Evolutionary conservation across 2,888 invertebrate genomes (phyloP), one percentile per base, ranked within the genome.

Genomic region (Protophormia terraenovae): DNA sequence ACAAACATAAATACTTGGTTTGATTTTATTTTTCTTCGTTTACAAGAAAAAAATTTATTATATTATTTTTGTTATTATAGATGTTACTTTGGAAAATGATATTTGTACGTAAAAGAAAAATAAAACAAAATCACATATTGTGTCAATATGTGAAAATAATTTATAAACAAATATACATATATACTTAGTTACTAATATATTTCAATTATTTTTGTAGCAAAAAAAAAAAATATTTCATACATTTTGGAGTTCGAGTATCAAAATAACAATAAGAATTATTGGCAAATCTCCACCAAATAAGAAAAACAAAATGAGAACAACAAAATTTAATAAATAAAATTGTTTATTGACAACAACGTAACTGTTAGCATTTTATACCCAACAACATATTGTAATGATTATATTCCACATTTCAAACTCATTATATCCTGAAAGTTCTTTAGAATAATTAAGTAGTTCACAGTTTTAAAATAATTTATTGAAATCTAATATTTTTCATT

Each of bases 251-350:
- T 6, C 0, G 29, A 47, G 47, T 64, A 79, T 64, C n/a, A 29
- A 19, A 71, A 53, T 12, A 45, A 60, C 22, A n/a, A 73, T 35
- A 66, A 38, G 32, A 73, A 73, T 58, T 73, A 76, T 80, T 84
- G 80, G 72, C 80, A 80, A 80, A 75, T 76, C 24, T 71, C 84
- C 76, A 80, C 32, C 47, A 84, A 69, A 72, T 10, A 55, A 62
- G 19, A 55, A 62, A 58, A 14, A 32, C 14, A 32, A 58, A 45
- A 16, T 50, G 47, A 69, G 22, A 62, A 79, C 45, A 77, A 67
- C 76, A 58, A 58, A 67, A 84, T 80, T 84, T 80, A 80, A 84
- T 77, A 80, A 80, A 60, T 50, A 35, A 84, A 84, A 77, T 84
- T 76, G 67, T 67, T 80, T 72, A 72, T 80, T 84, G 84, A 67